These are phyloP conservation scores for Antheraea yamamai DNA, from an alignment of 2,888 invertebrate species.

Conservation along the genomic window DNA sequence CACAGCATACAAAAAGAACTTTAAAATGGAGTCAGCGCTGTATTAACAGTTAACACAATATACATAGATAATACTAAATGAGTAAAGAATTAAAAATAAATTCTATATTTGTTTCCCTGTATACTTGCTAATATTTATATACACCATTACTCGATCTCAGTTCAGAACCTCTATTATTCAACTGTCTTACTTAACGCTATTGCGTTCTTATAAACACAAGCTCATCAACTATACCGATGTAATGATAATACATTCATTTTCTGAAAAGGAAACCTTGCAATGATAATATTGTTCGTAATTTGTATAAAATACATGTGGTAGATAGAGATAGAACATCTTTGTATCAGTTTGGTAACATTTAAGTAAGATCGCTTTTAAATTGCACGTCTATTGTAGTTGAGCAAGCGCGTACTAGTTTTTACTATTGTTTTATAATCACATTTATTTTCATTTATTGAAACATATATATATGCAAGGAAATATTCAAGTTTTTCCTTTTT, in stretches of 20 bases:
- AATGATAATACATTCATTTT: constrained; percentile 43
- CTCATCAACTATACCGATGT: background rate
- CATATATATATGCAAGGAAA: background rate
- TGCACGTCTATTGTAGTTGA: constrained; percentile 16
- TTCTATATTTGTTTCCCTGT: background rate
- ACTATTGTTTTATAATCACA: background rate
- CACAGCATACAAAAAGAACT: no score
- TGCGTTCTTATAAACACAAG: background rate
- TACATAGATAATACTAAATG: no score
- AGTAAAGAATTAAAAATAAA: no score
- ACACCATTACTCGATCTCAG: background rate
- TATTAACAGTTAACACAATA: no score
- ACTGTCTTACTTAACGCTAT: background rate
- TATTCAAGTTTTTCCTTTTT: no score
- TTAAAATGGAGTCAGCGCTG: no score
- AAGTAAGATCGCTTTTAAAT: constrained; percentile 44
- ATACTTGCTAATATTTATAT: background rate
- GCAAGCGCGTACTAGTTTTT: background rate
- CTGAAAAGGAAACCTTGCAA: constrained; percentile 45
- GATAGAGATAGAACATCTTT: constrained; percentile 39
- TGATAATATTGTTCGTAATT: constrained; percentile 42
- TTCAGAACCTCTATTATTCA: background rate
- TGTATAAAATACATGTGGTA: constrained; percentile 40
- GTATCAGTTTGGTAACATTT: constrained; percentile 33
- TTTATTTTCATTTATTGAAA: background rate